Base-by-base conservation (phyloP, 2,113 vertebrate genomes). In the Proteles cristata region DNA sequence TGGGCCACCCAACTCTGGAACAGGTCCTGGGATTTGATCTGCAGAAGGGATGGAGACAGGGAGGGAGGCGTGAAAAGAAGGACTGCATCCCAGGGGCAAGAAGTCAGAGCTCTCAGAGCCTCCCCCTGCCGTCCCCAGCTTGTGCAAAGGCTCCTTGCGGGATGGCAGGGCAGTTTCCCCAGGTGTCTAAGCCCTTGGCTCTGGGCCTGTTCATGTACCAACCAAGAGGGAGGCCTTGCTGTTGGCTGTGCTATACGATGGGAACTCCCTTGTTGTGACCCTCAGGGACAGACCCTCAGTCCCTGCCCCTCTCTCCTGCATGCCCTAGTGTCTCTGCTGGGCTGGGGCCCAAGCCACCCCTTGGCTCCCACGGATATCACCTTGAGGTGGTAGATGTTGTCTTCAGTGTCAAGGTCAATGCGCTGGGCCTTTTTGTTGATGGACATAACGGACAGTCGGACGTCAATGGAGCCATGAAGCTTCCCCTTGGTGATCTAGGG, bases 301-400 rank as follows among this genome's bases (percentile, higher is more conserved):
- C 28, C 33, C 68, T 55, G 48, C 0, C 53, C 90, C 43, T 66
- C 23, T 53, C 63, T 53, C 74, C 16, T 8, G 6, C 9, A 2
- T 53, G 74, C 53, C 33, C 33, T 43, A 43, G 39, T 35, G 19
- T 66, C 58, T 96, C 84, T 73, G 58, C 45, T 65, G 86, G 33
- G 26, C 39, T 69, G 8, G 39, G 6, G 7, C 2, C n/a, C 65
- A 89, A 88, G 17, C 66, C 12, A 69, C 15, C 15, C 45, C 26
- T 23, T 77, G 74, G 26, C 5, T 77, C 80, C 66, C 43, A 50
- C n/a, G 0, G 55, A 16, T 53, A n/a, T 95, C 88, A 99, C 99
- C 99, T 99, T 99, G 87, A 99, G 98, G 98, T 99, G 99, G 97
- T 99, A 99, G 79, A 99, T 99, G 97, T 99, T 99, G 97, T 99